Evolutionary conservation across 92 coral and sea anemone species (phyloP).

Genomic region (Heteractis magnifica): DNA sequence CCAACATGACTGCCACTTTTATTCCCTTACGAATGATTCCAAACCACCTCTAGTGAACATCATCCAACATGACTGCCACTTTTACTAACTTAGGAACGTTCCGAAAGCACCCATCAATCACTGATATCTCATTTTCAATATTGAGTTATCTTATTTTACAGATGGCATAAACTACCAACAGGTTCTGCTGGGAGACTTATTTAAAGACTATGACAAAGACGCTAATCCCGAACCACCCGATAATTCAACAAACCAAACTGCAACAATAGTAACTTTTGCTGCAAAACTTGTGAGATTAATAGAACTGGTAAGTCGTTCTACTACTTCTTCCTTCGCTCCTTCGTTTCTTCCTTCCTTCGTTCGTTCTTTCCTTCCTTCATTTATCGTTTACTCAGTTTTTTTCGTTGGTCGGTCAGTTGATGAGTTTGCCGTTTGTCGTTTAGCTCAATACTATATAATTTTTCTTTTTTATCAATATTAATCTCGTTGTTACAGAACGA

Average conservation of each 20-base stretch:
- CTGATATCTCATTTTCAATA: neutral
- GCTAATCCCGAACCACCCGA: slow-evolving; percentile 28
- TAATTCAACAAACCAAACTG: slow-evolving; percentile 13
- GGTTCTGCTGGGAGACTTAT: slow-evolving; percentile 45
- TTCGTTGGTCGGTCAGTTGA: neutral
- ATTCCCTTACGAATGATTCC: too few relatives aligned
- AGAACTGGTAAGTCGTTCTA: slow-evolving; percentile 45
- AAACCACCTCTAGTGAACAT: too few relatives aligned
- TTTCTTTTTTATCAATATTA: neutral
- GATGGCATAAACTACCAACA: slow-evolving; percentile 44
- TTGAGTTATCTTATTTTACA: neutral
- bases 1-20: too few relatives aligned
- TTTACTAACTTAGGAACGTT: too few relatives aligned
- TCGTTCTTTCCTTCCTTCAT: neutral
- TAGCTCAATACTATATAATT: neutral
- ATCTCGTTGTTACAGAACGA: slow-evolving; percentile 48
- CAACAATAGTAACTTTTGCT: slow-evolving; percentile 63
- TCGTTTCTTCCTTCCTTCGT: neutral
- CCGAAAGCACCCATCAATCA: neutral
- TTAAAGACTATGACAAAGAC: slow-evolving; percentile 46
- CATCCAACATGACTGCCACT: too few relatives aligned
- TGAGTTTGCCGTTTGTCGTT: neutral
- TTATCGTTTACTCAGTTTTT: neutral
- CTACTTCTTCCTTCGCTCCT: neutral
- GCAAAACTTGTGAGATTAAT: slow-evolving; percentile 71